Evolutionary conservation across 1,140 invertebrate species (phyloP).

Genomic region (Drosophila busckii): DNA sequence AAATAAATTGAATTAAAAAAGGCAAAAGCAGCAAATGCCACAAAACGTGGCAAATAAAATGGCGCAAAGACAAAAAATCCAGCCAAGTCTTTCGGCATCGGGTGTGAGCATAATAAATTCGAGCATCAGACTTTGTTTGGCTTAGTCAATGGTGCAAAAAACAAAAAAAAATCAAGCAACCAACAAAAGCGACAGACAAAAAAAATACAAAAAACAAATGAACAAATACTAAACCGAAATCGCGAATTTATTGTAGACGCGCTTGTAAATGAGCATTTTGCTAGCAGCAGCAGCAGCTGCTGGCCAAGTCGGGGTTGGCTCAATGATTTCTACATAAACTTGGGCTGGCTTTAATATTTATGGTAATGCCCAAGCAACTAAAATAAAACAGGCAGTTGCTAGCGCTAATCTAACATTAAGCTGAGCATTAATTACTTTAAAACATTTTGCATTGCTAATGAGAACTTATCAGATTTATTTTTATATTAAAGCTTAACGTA

Average conservation of each 20-base stretch:
- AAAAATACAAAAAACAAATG: constrained; percentile 1
- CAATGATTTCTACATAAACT: constrained; percentile 49
- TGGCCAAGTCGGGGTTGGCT: constrained; percentile 11
- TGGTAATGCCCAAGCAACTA: too few species aligned
- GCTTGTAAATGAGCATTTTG: constrained; percentile 40
- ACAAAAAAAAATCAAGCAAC: constrained; percentile 16
- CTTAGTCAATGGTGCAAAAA: constrained; percentile 73
- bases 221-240: constrained; percentile 48
- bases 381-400: too few species aligned
- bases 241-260: constrained; percentile 67
- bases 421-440: too few species aligned
- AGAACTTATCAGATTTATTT: too few species aligned
- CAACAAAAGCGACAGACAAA: constrained; percentile 9
- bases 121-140: constrained; percentile 75
- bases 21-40: constrained; percentile 39
- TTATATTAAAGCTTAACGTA: too few species aligned
- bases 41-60: constrained; percentile 26
- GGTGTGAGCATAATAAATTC: constrained; percentile 76
- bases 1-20: constrained; percentile 79
- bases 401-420: too few species aligned
- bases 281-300: constrained; percentile 12
- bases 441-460: too few species aligned
- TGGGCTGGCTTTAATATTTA: constrained; percentile 56
- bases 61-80: constrained; percentile 38
- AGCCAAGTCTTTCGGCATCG: constrained; percentile 51